Conservation (phyloP, 1,140 invertebrate species). For the Camponotus pennsylvanicus region DNA sequence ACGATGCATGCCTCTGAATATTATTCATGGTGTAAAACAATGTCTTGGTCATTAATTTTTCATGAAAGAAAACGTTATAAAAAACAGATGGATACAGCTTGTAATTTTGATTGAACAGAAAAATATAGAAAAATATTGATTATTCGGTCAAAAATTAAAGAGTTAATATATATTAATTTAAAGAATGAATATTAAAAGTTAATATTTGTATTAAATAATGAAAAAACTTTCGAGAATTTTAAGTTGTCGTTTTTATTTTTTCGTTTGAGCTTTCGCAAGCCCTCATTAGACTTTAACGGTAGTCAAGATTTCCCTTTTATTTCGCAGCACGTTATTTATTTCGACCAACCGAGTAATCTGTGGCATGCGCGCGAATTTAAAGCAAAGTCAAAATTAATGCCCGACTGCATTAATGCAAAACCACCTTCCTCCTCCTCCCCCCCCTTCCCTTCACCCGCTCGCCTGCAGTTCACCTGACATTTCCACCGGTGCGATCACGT, state of each 20-base stretch:
- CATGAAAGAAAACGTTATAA: neutral
- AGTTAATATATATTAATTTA: too few species aligned
- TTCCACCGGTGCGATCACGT: conserved; percentile 81
- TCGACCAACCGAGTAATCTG: neutral
- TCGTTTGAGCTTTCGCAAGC: neutral
- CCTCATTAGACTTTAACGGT: neutral
- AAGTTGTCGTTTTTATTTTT: neutral
- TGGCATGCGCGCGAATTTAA: neutral
- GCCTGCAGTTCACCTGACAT: conserved; percentile 84
- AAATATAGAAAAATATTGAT: neutral
- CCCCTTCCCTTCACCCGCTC: conserved; percentile 42
- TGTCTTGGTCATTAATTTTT: neutral
- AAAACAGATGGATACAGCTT: neutral
- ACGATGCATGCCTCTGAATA: neutral
- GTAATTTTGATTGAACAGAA: neutral
- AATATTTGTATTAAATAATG: neutral
- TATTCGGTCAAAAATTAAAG: neutral
- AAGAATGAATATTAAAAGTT: neutral
- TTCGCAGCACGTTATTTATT: neutral
- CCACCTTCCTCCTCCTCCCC: too few species aligned
- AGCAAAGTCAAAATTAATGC: neutral
- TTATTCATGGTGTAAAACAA: neutral
- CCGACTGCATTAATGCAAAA: conserved; percentile 62
- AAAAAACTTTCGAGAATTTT: neutral
- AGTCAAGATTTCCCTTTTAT: neutral